Evolutionary conservation across 92 coral and sea anemone genomes (phyloP), one percentile per base, ranked within the genome.

Genomic region (Heteractis magnifica): DNA sequence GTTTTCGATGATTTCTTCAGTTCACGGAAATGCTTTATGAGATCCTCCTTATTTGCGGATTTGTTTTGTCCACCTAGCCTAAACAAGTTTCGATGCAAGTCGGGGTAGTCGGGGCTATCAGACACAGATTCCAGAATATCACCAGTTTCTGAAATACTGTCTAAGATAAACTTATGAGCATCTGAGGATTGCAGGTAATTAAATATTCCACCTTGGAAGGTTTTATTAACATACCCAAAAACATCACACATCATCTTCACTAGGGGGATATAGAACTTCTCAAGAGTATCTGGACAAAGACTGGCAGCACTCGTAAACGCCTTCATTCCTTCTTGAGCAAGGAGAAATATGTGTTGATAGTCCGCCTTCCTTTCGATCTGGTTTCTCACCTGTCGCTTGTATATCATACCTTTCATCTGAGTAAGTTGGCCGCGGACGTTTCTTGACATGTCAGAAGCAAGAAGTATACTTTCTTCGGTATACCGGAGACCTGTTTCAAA

Each of bases 401-500:
- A 92, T 10, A 92, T 92, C 16, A 92, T 73, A 8, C 92, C 95
- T 81, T 89, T 89, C 95, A 92, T 92, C 65, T 92, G 95, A 0
- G 89, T 89, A 55, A 89, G 81, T 77, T 88, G 95, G 5, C 95
- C 79, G 0, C 95, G 86, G 0, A 79, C 83, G 12, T 72, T 52
- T 4, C 77, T 82, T 0, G 87, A 71, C 53, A 56, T 76, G 0
- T 41, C 78, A 4, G 82, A 34, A 2, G 87, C 87, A 70, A 88
- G 81, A 0, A 49, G 79, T 3, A 91, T 91, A 0, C 94, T 89
- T 13, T 91, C 88, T 58, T 91, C 83, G 0, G 94, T 91, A 81
- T 86, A 91, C 53, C 52, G 79, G 50, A 81, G 89, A 4, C 91
- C 94, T 16, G 34, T 20, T 0, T 80, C 77, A 56, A 91, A 85